Conservation (phyloP, 2,113 vertebrate genomes). For the Sturnira hondurensis region DNA sequence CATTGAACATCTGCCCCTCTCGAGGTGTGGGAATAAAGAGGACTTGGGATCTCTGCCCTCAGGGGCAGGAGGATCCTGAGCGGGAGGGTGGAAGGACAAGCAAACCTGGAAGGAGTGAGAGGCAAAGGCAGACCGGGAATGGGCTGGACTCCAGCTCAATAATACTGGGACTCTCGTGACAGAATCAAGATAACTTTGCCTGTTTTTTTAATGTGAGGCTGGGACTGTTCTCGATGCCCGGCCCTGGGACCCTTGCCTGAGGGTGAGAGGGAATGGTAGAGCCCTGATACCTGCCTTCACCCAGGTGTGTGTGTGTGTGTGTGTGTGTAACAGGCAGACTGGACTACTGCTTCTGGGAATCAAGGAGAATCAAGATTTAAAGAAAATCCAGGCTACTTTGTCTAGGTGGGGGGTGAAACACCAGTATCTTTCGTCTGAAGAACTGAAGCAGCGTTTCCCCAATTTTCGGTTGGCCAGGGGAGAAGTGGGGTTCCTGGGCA, state of each 20-base stretch:
- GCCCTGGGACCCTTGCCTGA: neutral
- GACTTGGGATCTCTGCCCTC: neutral
- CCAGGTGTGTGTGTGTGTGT: too few species aligned
- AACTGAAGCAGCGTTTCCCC: constrained; percentile 83
- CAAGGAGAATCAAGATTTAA: constrained; percentile 74
- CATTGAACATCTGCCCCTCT: neutral
- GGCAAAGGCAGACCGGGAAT: neutral
- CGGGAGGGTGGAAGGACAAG: neutral
- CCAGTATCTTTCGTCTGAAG: constrained; percentile 69
- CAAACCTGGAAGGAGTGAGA: neutral
- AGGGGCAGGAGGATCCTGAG: neutral
- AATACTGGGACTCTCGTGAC: neutral
- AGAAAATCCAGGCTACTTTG: constrained; percentile 76
- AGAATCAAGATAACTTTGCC: neutral
- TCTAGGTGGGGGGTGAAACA: constrained; percentile 74
- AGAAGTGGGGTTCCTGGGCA: constrained; percentile 85
- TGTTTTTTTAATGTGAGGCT: neutral
- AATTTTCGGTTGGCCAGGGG: constrained; percentile 77
- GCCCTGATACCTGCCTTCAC: neutral
- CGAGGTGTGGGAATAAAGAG: neutral
- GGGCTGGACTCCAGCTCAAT: neutral
- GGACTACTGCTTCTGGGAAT: constrained; percentile 87
- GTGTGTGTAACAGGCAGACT: constrained; percentile 74
- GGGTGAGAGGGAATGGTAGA: neutral
- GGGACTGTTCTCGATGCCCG: neutral